A percentile compares a stretch with the other conserved stretches of the same genome.
phyloP scores from a whole-genome alignment of 2,113 vertebrate genomes.

The Lucifuga dentata region DNA sequence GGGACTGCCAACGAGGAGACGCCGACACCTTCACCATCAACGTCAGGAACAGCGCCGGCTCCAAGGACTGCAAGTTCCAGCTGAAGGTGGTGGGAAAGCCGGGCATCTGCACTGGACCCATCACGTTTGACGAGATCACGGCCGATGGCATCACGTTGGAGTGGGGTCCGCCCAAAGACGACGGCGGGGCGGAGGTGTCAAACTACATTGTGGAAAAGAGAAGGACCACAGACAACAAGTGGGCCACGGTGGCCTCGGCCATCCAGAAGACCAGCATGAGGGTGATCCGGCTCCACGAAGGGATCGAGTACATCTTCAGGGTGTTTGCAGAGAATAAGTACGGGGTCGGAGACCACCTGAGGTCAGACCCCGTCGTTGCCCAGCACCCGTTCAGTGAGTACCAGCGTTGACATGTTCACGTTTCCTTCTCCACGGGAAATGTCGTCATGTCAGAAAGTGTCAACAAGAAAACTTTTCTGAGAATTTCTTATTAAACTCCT shows the following conservation, averaged over 20 bases:
- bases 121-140: slow-evolving; percentile 97
- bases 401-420: too few species aligned
- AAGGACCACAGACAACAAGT: slow-evolving; percentile 93
- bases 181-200: slow-evolving; percentile 96
- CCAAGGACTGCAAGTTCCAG: slow-evolving; percentile 89
- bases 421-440: too few species aligned
- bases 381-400: slow-evolving; percentile 97
- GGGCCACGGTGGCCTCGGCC: slow-evolving; percentile 95
- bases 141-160: slow-evolving; percentile 94
- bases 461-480: too few species aligned
- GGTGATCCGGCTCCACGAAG: slow-evolving; percentile 95
- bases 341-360: slow-evolving; percentile 93
- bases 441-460: too few species aligned
- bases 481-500: too few species aligned
- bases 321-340: slow-evolving; percentile 99
- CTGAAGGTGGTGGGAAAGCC: slow-evolving; percentile 97
- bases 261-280: slow-evolving; percentile 96
- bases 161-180: slow-evolving; percentile 94
- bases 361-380: slow-evolving; percentile 92
- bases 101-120: slow-evolving; percentile 94
- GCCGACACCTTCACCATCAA: slow-evolving; percentile 91
- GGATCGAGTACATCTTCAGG: slow-evolving; percentile 94
- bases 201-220: slow-evolving; percentile 98
- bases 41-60: slow-evolving; percentile 89
- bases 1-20: slow-evolving; percentile 93